A percentile compares a stretch with the other conserved stretches of the same genome.
phyloP scores from a whole-genome alignment of 2,797 vertebrate species.

The Lepilemur ruficaudatus region DNA sequence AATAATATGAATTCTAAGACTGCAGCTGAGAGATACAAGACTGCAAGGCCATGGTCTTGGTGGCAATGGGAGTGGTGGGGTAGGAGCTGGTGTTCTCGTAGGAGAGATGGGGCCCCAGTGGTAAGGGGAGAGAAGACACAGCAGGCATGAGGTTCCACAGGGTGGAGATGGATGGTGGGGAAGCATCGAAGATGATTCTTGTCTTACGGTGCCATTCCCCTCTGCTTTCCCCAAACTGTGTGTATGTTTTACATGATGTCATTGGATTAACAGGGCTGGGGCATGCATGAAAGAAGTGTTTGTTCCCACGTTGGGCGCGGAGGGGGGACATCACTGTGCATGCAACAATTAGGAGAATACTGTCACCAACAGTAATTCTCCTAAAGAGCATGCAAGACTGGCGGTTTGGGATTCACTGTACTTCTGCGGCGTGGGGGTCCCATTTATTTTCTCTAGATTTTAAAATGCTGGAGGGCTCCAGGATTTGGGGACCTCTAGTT shows the following conservation, averaged over 20 bases:
- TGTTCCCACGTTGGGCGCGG: too few species aligned
- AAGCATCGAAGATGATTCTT: background rate
- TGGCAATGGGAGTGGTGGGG: background rate
- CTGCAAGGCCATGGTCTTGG: too few species aligned
- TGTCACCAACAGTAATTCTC: background rate
- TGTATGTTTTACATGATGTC: background rate
- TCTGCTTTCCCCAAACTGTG: background rate
- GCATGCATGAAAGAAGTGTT: background rate
- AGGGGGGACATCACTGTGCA: too few species aligned
- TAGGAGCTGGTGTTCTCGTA: background rate
- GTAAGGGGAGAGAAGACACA: background rate
- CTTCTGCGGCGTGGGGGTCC: background rate
- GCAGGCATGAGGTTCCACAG: background rate
- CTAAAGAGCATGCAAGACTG: background rate
- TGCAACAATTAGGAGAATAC: background rate
- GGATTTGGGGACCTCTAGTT: background rate
- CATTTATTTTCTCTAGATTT: background rate
- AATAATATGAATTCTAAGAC: background rate
- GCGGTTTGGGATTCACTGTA: background rate
- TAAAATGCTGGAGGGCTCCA: background rate
- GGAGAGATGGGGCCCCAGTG: background rate
- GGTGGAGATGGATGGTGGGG: background rate
- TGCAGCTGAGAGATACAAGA: background rate
- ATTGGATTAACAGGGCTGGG: background rate
- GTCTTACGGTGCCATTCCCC: background rate